A percentile compares a stretch with the other conserved stretches of the same genome.
These are phyloP conservation scores for Drosophila micromelanica DNA, from an alignment of 1,140 invertebrate genomes.

Conservation along the genomic window DNA sequence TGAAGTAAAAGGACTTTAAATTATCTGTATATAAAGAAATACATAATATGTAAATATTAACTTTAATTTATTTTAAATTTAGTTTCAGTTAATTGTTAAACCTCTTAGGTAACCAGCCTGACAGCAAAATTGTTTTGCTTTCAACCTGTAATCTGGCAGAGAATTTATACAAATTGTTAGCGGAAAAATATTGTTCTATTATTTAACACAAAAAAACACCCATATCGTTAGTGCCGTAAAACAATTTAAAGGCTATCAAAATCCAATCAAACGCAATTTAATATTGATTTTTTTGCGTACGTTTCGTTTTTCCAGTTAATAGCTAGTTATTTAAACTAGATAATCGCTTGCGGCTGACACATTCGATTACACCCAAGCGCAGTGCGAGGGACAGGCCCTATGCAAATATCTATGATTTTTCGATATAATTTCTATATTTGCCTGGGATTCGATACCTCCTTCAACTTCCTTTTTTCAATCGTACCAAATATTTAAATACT, in stretches of 20 bases:
- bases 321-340: neutral
- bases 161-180: neutral
- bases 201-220: neutral
- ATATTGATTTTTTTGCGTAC: neutral
- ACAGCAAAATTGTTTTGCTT: too few relatives aligned
- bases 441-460: too few relatives aligned
- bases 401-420: too few relatives aligned
- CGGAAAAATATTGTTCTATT: conserved; percentile 5
- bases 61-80: too few relatives aligned
- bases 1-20: too few relatives aligned
- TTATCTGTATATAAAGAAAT: too few relatives aligned
- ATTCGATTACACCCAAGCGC: neutral
- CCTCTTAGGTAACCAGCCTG: too few relatives aligned
- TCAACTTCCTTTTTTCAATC: too few relatives aligned
- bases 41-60: too few relatives aligned
- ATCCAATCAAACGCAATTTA: conserved; percentile 1
- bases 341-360: neutral
- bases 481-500: too few relatives aligned
- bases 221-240: neutral
- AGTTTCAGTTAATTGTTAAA: neutral
- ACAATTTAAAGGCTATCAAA: conserved; percentile 8
- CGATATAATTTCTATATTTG: too few relatives aligned
- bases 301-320: neutral
- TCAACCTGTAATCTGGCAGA: too few relatives aligned
- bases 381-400: neutral